These are phyloP conservation scores for Oreotrochilus melanogaster DNA, from an alignment of 2,113 vertebrate genomes.

Conservation along the genomic window DNA sequence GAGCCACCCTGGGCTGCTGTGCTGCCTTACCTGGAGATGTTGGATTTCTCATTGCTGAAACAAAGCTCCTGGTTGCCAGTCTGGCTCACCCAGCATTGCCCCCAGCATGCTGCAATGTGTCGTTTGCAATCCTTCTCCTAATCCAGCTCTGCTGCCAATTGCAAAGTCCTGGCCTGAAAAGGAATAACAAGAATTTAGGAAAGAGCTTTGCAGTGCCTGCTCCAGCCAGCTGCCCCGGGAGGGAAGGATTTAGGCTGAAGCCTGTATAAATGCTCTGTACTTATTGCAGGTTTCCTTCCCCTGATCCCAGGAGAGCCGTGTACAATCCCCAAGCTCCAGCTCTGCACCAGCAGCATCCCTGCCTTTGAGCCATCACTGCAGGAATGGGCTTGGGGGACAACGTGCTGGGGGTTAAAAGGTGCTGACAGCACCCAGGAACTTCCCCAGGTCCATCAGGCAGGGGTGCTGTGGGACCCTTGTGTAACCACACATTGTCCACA, in stretches of 20 bases:
- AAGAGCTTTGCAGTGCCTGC: background rate
- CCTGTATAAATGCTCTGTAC: conserved; percentile 19
- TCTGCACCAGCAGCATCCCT: background rate
- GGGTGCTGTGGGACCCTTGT: background rate
- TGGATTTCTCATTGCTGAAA: background rate
- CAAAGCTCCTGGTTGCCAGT: background rate
- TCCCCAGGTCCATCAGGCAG: background rate
- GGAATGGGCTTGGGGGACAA: background rate
- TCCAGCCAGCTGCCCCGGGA: background rate
- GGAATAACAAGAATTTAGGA: conserved; percentile 24
- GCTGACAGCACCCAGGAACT: background rate
- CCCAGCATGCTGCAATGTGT: background rate
- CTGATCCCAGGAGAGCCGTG: background rate
- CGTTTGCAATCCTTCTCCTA: background rate
- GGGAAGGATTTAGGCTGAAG: conserved; percentile 57
- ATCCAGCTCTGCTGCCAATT: background rate
- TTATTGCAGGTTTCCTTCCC: conserved; percentile 38
- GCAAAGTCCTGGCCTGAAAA: conserved; percentile 8
- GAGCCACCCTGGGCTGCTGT: rapidly evolving
- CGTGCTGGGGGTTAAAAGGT: background rate
- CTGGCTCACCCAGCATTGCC: background rate
- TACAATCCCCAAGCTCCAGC: background rate
- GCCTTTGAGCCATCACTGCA: rapidly evolving
- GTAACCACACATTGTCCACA: rapidly evolving
- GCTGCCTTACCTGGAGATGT: rapidly evolving